These are phyloP conservation scores for Myotis vivesi DNA, from an alignment of 2,797 vertebrate genomes.

Conservation along the genomic window DNA sequence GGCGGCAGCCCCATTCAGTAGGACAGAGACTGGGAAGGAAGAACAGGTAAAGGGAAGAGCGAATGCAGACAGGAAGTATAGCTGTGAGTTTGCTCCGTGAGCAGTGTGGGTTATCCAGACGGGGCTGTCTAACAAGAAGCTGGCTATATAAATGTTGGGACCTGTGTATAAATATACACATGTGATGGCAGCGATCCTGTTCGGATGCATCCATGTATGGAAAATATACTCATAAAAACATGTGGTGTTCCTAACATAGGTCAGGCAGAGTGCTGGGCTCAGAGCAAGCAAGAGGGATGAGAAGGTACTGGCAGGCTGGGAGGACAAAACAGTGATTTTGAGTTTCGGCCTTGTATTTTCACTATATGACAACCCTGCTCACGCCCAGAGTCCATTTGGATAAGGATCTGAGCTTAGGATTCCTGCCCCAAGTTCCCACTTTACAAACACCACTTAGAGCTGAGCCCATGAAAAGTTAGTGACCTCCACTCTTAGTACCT, in stretches of 20 bases:
- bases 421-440: not conserved
- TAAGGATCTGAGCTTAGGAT: not conserved
- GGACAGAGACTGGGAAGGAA: not conserved
- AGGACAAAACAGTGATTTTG: not conserved
- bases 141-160: not conserved
- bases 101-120: not conserved
- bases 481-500: not conserved
- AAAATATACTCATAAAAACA: not conserved
- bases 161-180: not conserved
- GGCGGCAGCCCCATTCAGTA: not conserved
- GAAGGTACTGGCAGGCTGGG: not conserved
- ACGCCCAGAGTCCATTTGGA: not conserved
- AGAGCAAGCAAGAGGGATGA: not conserved
- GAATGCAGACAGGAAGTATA: not conserved
- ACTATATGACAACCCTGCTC: not conserved
- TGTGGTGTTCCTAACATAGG: not conserved
- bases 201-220: not conserved
- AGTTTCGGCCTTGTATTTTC: not conserved
- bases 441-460: not conserved
- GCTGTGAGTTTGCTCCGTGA: not conserved
- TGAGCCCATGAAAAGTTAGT: not conserved
- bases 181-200: not conserved
- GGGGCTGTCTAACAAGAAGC: not conserved
- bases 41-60: not conserved
- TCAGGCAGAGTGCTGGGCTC: accelerated